phyloP scores from a whole-genome alignment of 2,797 vertebrate genomes.

The Distichodus sexfasciatus region DNA sequence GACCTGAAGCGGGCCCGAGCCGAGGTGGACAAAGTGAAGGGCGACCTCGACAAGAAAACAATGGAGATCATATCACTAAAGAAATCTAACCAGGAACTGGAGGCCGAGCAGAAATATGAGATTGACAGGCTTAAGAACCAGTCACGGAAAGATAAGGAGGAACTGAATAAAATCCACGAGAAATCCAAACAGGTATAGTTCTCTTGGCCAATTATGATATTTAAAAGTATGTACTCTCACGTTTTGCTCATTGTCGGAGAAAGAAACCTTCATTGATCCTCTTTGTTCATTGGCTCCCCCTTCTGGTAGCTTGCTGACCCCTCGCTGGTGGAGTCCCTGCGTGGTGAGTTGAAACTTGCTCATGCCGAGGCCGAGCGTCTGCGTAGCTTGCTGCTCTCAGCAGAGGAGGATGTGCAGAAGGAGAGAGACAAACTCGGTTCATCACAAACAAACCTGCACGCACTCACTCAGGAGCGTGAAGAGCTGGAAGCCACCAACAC shows the following conservation, averaged over 20 bases:
- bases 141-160: slow-evolving; percentile 74
- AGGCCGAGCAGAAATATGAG: slow-evolving; percentile 74
- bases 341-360: slow-evolving; percentile 72
- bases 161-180: slow-evolving; percentile 75
- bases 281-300: not conserved
- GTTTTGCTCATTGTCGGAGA: no score
- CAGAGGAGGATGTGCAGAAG: slow-evolving; percentile 80
- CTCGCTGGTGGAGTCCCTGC: slow-evolving; percentile 64
- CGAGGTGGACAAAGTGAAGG: slow-evolving; percentile 72
- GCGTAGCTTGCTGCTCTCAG: slow-evolving; percentile 71
- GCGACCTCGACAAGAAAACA: slow-evolving; percentile 72
- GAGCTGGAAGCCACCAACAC: slow-evolving; percentile 73
- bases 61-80: slow-evolving; percentile 76
- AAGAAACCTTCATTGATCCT: not conserved
- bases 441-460: slow-evolving; percentile 59
- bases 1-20: slow-evolving; percentile 69
- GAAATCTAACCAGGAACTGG: slow-evolving; percentile 71
- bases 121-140: slow-evolving; percentile 77
- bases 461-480: slow-evolving; percentile 54
- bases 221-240: no score
- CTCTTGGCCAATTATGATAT: no score
- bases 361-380: slow-evolving; percentile 74
- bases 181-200: slow-evolving; percentile 76
- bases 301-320: slow-evolving; percentile 71
- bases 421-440: slow-evolving; percentile 52